phyloP scores from a whole-genome alignment of 2,113 vertebrate genomes.

The Sakesphorus luctuosus region DNA sequence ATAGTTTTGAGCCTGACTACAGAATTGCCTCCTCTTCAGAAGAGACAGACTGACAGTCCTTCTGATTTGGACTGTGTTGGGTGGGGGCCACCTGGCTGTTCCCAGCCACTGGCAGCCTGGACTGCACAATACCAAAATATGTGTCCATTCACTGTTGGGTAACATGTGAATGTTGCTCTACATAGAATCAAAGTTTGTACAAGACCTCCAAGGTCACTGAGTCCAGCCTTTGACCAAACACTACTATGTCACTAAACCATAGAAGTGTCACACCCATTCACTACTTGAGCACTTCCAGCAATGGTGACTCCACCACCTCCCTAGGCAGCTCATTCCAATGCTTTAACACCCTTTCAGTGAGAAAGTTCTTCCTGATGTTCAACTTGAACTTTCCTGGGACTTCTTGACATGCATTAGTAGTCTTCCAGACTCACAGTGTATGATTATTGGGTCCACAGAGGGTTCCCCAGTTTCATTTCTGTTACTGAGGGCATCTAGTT shows the following conservation, averaged over 20 bases:
- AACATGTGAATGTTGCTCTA: rapidly evolving
- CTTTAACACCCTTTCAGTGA: neutral
- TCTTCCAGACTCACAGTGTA: neutral
- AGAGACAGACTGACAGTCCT: neutral
- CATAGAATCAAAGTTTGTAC: neutral
- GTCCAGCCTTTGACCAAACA: neutral
- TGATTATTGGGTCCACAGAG: rapidly evolving
- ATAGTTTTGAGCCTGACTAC: rapidly evolving
- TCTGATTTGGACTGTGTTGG: neutral
- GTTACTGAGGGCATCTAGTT: neutral
- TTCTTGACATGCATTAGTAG: neutral
- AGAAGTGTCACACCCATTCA: neutral
- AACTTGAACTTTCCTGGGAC: neutral
- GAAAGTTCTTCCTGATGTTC: neutral
- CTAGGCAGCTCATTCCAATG: neutral
- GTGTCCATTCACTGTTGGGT: neutral
- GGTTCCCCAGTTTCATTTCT: neutral
- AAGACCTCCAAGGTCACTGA: neutral
- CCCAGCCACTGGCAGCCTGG: neutral
- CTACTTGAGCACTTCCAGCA: neutral
- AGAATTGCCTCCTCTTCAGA: neutral
- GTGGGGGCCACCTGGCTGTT: neutral
- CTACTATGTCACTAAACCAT: neutral
- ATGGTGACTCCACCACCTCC: neutral
- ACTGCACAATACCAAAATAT: neutral